Conservation (phyloP, 2,113 vertebrate genomes). For the Camelus bactrianus region DNA sequence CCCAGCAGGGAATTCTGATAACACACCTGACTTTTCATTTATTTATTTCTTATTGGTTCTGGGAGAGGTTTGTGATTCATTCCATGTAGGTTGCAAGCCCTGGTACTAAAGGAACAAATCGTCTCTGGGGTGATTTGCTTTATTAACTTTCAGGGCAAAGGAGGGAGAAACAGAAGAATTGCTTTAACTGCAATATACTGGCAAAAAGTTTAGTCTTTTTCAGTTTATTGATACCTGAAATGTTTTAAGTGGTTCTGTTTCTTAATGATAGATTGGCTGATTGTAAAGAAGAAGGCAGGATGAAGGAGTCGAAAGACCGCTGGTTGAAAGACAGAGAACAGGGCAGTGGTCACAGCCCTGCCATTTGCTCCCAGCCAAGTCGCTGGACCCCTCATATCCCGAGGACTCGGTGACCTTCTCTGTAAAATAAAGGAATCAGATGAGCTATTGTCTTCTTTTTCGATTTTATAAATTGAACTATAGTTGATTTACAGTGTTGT, state of each 20-base stretch:
- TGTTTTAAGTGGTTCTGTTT: background rate
- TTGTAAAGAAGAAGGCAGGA: background rate
- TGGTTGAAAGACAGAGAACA: background rate
- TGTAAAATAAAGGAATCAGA: background rate
- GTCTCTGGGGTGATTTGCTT: slow-evolving; percentile 73
- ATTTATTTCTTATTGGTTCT: slow-evolving; percentile 81
- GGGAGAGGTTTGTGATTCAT: slow-evolving; percentile 68
- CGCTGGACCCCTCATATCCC: fast-evolving
- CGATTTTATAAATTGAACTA: background rate
- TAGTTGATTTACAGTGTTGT: background rate
- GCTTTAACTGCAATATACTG: slow-evolving; percentile 45
- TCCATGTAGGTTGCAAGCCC: slow-evolving; percentile 48
- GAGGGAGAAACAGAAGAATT: slow-evolving; percentile 65
- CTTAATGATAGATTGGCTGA: background rate
- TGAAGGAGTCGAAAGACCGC: background rate
- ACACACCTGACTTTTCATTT: slow-evolving; percentile 77
- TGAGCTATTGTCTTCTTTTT: background rate
- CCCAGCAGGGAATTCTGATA: slow-evolving; percentile 61
- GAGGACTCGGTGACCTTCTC: background rate
- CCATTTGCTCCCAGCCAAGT: fast-evolving
- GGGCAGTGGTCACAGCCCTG: background rate
- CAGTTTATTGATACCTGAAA: slow-evolving; percentile 6
- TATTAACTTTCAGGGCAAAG: slow-evolving; percentile 79
- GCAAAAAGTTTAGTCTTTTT: slow-evolving; percentile 43
- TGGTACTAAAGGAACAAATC: slow-evolving; percentile 66